Percentiles rank a stretch among this genome's conserved stretches.
These are phyloP conservation scores for Amblyraja radiata DNA, from an alignment of 2,797 vertebrate species.

Conservation along the genomic window DNA sequence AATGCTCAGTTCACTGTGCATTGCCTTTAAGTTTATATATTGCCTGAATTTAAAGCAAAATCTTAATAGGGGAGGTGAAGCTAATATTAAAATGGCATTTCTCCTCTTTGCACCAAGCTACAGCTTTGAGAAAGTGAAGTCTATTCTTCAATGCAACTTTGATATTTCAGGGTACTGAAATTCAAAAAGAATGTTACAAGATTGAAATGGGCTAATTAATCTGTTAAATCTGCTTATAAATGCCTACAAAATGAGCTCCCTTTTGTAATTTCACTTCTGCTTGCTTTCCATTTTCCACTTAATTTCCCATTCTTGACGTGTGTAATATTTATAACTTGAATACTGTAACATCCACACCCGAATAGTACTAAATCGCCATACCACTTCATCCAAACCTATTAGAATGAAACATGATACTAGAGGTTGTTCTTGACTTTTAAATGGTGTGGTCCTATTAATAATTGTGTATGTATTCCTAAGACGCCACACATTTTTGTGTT, in stretches of 20 bases:
- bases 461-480: background rate
- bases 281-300: background rate
- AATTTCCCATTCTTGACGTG: background rate
- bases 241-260: too few relatives aligned
- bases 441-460: background rate
- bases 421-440: background rate
- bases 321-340: background rate
- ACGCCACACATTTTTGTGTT: background rate
- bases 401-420: background rate
- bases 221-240: background rate
- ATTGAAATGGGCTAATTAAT: background rate
- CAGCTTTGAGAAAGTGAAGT: background rate
- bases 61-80: background rate
- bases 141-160: background rate
- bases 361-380: background rate
- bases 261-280: background rate
- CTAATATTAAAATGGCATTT: background rate
- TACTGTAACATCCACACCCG: background rate
- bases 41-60: background rate
- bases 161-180: background rate
- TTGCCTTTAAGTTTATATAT: background rate
- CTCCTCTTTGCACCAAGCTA: too few relatives aligned
- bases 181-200: slow-evolving; percentile 2
- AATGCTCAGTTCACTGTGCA: background rate
- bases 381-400: background rate